phyloP scores from a whole-genome alignment of 2,113 vertebrate genomes.

The Cyanoramphus novaezelandiae region DNA sequence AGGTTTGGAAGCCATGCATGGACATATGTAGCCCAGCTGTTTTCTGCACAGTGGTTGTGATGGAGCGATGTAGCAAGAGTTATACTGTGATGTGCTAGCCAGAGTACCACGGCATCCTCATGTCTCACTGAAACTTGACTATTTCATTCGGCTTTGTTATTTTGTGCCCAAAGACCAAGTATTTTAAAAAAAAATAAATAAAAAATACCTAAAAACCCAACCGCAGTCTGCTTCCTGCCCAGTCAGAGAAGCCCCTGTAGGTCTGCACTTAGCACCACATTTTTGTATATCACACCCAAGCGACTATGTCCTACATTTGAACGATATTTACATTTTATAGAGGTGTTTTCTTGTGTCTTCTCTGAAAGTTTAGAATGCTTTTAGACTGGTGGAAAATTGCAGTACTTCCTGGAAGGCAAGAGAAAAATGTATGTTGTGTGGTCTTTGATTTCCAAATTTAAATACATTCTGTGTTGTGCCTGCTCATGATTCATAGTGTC shows the following conservation, averaged over 20 bases:
- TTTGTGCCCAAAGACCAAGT: background rate
- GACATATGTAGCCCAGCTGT: conserved; percentile 48
- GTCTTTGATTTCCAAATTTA: conserved; percentile 66
- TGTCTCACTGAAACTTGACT: background rate
- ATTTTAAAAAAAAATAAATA: background rate
- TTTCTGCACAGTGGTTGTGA: conserved; percentile 35
- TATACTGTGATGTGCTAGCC: background rate
- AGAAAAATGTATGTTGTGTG: conserved; percentile 51
- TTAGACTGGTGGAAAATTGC: background rate
- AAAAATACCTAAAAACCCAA: background rate
- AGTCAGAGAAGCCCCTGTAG: background rate
- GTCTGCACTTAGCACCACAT: background rate
- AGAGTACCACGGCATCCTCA: background rate
- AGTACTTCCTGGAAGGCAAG: conserved; percentile 24
- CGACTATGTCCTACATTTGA: background rate
- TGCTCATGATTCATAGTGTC: conserved; percentile 65
- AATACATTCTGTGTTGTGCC: conserved; percentile 65
- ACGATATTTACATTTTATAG: background rate
- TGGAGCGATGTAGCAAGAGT: background rate
- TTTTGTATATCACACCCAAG: background rate
- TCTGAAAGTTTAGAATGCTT: conserved; percentile 24
- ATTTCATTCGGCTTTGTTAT: background rate
- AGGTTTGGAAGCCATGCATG: conserved; percentile 29
- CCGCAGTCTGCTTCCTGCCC: background rate
- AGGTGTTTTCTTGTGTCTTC: conserved; percentile 3